Evolutionary conservation across 2,888 invertebrate species (phyloP).

Genomic region (Barypeithes pellucidus): DNA sequence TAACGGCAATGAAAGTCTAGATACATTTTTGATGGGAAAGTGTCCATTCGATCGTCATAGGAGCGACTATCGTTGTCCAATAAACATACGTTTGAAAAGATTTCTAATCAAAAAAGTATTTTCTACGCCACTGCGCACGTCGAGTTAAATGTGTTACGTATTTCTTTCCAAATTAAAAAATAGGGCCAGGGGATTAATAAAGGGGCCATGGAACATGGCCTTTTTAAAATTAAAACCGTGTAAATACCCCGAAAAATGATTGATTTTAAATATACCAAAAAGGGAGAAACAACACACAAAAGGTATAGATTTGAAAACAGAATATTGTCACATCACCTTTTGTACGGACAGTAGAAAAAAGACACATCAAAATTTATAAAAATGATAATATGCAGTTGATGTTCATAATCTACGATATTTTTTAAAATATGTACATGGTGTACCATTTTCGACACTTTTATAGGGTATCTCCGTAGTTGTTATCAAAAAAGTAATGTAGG

Average conservation of each 20-base stretch:
- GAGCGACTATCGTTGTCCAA: no score
- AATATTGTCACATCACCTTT: not conserved
- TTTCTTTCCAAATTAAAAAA: slow-evolving; percentile 27
- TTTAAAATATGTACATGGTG: no score
- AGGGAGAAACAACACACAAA: not conserved
- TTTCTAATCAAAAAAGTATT: not conserved
- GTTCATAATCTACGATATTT: no score
- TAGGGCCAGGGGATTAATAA: slow-evolving; percentile 32
- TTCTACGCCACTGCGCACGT: not conserved
- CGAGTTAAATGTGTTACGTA: not conserved
- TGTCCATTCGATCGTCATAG: no score
- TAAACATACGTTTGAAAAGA: no score
- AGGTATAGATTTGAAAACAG: not conserved
- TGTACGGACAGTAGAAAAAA: not conserved
- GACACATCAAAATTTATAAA: no score
- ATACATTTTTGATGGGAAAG: no score
- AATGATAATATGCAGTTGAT: no score
- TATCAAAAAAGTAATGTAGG: no score
- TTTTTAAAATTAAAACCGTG: slow-evolving; percentile 33
- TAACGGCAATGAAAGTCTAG: no score
- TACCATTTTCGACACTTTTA: no score
- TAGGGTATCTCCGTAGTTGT: no score
- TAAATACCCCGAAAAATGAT: slow-evolving; percentile 41
- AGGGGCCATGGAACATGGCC: slow-evolving; percentile 4
- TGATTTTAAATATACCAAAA: slow-evolving; percentile 31